Evolutionary conservation across 2,888 invertebrate genomes (phyloP).

Genomic region (Acheta domesticus): DNA sequence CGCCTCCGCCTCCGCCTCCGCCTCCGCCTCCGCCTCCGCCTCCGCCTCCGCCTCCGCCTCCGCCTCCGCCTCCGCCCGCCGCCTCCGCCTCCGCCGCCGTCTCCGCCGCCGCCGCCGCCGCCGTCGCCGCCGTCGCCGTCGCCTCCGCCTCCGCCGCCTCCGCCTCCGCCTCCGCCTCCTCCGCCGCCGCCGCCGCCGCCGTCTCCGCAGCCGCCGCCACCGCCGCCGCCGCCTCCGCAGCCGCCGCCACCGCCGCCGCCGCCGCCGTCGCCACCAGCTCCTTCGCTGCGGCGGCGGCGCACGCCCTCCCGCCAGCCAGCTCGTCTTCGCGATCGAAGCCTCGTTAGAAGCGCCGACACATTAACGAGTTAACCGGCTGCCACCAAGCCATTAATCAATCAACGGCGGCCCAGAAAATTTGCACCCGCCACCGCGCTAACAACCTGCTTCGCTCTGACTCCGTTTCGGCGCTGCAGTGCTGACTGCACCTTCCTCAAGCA

Average conservation of each 20-base stretch:
- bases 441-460: too few species aligned
- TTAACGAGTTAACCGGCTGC: slow-evolving; percentile 18
- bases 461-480: too few species aligned
- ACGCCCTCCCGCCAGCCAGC: too few species aligned
- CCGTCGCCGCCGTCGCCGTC: too few species aligned
- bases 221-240: background rate
- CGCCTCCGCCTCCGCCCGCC: background rate
- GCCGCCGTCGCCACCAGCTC: background rate
- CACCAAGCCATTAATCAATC: background rate
- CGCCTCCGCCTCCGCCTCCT: background rate
- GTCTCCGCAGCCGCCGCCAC: background rate
- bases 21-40: background rate
- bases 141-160: too few species aligned
- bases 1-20: background rate
- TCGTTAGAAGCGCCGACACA: background rate
- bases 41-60: background rate
- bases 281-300: too few species aligned
- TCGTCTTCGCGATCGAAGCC: background rate
- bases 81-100: background rate
- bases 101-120: too few species aligned
- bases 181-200: background rate
- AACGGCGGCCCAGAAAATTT: background rate
- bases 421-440: background rate
- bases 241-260: background rate
- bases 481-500: too few species aligned